Evolutionary conservation across 2,113 vertebrate species (phyloP).

Genomic region (Raphicerus campestris): DNA sequence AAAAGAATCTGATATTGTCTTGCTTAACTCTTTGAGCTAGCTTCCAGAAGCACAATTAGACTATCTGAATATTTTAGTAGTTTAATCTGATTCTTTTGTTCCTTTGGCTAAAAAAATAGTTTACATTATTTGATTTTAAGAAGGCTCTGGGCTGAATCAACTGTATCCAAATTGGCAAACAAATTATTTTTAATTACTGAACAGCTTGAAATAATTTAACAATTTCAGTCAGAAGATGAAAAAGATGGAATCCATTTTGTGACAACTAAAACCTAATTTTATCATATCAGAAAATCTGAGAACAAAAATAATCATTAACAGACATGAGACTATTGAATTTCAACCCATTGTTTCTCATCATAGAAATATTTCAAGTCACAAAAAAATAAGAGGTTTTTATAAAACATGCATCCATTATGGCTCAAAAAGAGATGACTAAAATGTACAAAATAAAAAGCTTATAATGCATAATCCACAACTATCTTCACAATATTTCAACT

Average conservation of each 20-base stretch:
- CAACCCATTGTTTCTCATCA: not conserved
- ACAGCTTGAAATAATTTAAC: slow-evolving; percentile 53
- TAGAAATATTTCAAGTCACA: not conserved
- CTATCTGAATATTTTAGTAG: slow-evolving; percentile 24
- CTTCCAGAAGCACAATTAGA: not conserved
- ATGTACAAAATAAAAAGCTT: not conserved
- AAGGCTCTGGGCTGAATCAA: slow-evolving; percentile 31
- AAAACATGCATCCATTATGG: not conserved
- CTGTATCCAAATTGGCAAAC: slow-evolving; percentile 42
- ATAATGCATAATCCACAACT: not conserved
- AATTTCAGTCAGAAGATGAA: slow-evolving; percentile 42
- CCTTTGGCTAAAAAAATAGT: slow-evolving; percentile 6
- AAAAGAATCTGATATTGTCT: not conserved
- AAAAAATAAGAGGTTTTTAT: not conserved
- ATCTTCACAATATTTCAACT: not conserved
- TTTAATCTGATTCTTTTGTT: slow-evolving; percentile 27
- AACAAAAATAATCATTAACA: slow-evolving; percentile 48
- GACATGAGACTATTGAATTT: slow-evolving; percentile 16
- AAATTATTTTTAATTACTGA: slow-evolving; percentile 67
- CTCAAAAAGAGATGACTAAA: not conserved
- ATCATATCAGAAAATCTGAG: slow-evolving; percentile 42
- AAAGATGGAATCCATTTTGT: slow-evolving; percentile 12
- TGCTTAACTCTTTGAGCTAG: not conserved
- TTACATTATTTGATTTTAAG: slow-evolving; percentile 35
- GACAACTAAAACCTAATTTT: slow-evolving; percentile 3